These are phyloP conservation scores for Sphenopsis melanotis DNA, from an alignment of 2,797 vertebrate species.

Conservation along the genomic window DNA sequence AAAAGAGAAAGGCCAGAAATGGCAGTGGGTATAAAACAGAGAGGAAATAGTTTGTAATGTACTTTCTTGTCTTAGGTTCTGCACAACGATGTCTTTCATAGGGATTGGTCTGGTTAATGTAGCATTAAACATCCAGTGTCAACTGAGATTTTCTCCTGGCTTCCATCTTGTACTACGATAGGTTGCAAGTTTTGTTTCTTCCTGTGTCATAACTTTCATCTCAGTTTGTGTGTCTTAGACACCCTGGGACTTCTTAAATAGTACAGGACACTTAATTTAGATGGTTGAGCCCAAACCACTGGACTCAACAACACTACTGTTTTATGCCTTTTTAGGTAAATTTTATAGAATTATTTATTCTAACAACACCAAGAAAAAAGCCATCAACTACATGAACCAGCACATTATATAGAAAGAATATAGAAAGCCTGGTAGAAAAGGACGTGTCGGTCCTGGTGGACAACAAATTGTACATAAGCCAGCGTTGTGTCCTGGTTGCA, in stretches of 20 bases:
- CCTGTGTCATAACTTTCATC: background rate
- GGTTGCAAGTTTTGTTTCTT: background rate
- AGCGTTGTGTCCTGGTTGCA: too few species aligned
- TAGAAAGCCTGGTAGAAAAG: background rate
- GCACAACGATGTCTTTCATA: background rate
- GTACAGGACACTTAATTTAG: background rate
- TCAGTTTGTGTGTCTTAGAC: background rate
- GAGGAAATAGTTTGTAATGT: background rate
- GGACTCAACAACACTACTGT: background rate
- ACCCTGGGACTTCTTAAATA: background rate
- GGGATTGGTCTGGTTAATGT: background rate
- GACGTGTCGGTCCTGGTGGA: background rate
- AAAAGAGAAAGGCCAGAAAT: background rate
- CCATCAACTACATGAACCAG: background rate
- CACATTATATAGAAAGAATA: background rate
- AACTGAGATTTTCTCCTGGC: background rate
- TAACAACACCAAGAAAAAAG: background rate
- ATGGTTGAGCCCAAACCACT: background rate
- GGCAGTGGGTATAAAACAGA: background rate
- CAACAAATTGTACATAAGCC: background rate
- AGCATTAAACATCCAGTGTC: background rate
- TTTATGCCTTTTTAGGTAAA: background rate
- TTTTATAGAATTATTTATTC: background rate
- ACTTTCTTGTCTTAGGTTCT: background rate
- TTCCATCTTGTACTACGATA: background rate